Conservation (phyloP, 1,140 invertebrate genomes). For the Oryzaephilus surinamensis region DNA sequence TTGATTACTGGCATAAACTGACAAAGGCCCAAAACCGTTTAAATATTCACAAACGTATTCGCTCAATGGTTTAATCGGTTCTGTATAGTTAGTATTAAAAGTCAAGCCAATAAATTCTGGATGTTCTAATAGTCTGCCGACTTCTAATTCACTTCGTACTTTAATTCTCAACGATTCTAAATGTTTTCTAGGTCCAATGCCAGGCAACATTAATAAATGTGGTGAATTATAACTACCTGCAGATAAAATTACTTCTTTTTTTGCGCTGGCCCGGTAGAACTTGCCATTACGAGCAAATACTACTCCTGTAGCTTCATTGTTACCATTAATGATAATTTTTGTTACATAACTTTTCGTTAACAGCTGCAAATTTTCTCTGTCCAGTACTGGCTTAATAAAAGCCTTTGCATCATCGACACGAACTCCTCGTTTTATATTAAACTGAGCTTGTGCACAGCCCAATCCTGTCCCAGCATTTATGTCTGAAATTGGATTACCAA, state of each 20-base stretch:
- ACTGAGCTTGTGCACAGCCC: constrained; percentile 5
- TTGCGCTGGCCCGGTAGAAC: constrained; percentile 25
- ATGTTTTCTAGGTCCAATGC: constrained; percentile 43
- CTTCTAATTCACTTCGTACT: constrained; percentile 27
- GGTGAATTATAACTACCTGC: constrained; percentile 41
- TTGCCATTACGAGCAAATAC: constrained; percentile 33
- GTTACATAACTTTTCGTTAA: constrained; percentile 40
- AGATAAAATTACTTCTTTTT: constrained; percentile 41
- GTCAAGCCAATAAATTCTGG: constrained; percentile 66
- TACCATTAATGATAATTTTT: constrained; percentile 50
- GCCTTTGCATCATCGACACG: constrained; percentile 8
- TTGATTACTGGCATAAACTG: constrained; percentile 59
- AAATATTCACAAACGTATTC: constrained; percentile 5
- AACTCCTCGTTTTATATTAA: constrained; percentile 5
- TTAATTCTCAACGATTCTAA: constrained; percentile 37
- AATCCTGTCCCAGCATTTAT: constrained; percentile 9
- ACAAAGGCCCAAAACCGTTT: constrained; percentile 59
- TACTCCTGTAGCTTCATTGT: constrained; percentile 47
- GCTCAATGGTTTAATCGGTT: constrained; percentile 1
- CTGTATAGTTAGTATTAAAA: constrained; percentile 38
- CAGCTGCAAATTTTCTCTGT: constrained; percentile 45
- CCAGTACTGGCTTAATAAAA: constrained; percentile 9
- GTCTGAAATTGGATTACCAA: constrained; percentile 44
- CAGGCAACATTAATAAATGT: constrained; percentile 46
- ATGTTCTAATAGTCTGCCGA: constrained; percentile 67